A percentile compares a stretch with the other conserved stretches of the same genome.
phyloP scores from a whole-genome alignment of 2,797 vertebrate genomes.

The Pantherophis vulpinus region DNA sequence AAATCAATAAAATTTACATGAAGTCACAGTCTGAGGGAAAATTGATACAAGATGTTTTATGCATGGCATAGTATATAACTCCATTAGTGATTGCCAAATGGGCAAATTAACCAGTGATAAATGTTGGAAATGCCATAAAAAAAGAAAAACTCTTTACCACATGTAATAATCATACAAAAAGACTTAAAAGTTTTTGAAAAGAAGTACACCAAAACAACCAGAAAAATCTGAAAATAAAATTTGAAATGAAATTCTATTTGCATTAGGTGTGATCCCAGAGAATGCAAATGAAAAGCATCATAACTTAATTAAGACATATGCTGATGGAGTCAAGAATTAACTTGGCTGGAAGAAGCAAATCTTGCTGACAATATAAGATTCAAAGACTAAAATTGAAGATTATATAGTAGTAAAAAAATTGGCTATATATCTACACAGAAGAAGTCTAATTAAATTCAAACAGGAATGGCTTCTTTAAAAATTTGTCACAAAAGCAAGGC shows the following conservation, averaged over 20 bases:
- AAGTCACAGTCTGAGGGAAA: neutral
- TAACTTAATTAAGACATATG: neutral
- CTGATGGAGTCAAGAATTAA: neutral
- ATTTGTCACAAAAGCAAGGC: neutral
- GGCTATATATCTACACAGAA: neutral
- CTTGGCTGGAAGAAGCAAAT: neutral
- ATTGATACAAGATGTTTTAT: neutral
- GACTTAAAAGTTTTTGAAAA: neutral
- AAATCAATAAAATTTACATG: neutral
- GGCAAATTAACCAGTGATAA: neutral
- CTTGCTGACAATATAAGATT: neutral
- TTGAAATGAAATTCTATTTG: neutral
- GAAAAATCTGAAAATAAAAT: neutral
- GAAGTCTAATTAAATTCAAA: neutral
- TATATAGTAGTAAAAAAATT: neutral
- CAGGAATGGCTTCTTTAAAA: neutral
- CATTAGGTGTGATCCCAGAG: neutral
- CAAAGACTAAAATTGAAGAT: neutral
- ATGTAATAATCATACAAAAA: neutral
- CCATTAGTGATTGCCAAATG: neutral
- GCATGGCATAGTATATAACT: neutral
- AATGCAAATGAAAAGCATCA: neutral
- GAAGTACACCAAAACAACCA: neutral
- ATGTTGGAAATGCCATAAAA: neutral
- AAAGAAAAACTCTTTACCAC: neutral